Evolutionary conservation across 2,113 vertebrate genomes (phyloP).

Genomic region (Brevimyrus niger): DNA sequence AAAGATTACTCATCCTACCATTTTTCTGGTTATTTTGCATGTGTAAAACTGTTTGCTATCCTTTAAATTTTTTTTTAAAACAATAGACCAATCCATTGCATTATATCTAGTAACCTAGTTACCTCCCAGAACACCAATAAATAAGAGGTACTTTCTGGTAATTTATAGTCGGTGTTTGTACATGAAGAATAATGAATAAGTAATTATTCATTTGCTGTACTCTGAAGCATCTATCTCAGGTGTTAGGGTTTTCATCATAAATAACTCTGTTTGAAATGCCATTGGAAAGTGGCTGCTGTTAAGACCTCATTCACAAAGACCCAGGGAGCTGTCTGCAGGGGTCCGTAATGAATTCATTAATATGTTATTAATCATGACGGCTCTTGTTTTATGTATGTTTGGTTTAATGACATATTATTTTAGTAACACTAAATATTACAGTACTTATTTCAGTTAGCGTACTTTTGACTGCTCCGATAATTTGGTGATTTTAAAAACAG

Average conservation of each 20-base stretch:
- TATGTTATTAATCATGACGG: not conserved
- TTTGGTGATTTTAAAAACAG: not conserved
- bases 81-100: not conserved
- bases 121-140: not conserved
- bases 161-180: not conserved
- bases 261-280: slow-evolving; percentile 10
- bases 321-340: not conserved
- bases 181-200: slow-evolving; percentile 8
- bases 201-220: not conserved
- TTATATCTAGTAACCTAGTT: not conserved
- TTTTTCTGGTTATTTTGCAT: not conserved
- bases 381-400: not conserved
- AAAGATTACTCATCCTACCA: not conserved
- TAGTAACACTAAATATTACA: not conserved
- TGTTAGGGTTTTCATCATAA: not conserved
- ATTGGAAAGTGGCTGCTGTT: not conserved
- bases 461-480: not conserved
- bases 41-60: not conserved
- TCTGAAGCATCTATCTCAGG: slow-evolving; percentile 7
- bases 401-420: slow-evolving; percentile 5
- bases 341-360: slow-evolving; percentile 10
- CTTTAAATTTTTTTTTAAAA: not conserved
- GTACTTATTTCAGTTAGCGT: not conserved
- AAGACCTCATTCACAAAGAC: slow-evolving; percentile 11
- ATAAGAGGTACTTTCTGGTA: not conserved